Base-by-base conservation (phyloP, 2,113 vertebrate genomes). In the Thunnus maccoyii region DNA sequence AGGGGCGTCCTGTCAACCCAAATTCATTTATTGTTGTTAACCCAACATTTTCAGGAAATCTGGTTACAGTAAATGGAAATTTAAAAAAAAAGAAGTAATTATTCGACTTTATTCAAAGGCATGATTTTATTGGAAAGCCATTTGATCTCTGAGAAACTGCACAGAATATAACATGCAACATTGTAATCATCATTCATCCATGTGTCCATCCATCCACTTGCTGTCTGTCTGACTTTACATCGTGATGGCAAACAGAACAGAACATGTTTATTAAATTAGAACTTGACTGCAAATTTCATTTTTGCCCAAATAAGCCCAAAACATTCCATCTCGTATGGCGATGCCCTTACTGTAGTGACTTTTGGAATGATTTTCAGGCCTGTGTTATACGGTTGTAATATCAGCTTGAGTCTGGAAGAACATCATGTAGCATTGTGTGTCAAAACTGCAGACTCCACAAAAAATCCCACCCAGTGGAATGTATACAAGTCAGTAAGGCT, bases 81-180 rank as follows among this genome's bases (percentile, higher is more conserved):
- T 30, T 30, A 30, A 30, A 30, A 78, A 72, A 55, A 72, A 72
- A 0, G 9, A 46, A 7, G 22, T 18, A 52, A 52, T 13, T 13
- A 48, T 48, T 44, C 22, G 30, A 60, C 7, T 65, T 1, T 3
- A 20, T 22, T 44, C 18, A 44, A 58, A 30, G 60, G 32, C 41
- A 30, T 36, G 12, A 46, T 60, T 76, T 78, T 61, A 69, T 61
- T 74, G 47, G 20, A 14, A 10, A 67, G 16, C 57, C n/a, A 63
- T 63, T 56, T 25, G 13, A 60, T 66, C 47, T 25, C 30, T 36
- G 14, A 17, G 22, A 70, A 30, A 61, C 3, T 13, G 14, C 7
- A n/a, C 11, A 55, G 20, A 30, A 11, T 22, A 44, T 11, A 25
- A 15, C 1, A 25, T 22, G 6, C 15, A 5, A 36, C 4, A 22